These are phyloP conservation scores for Mesochorus sp. DNA, from an alignment of 2,888 invertebrate species.

Conservation along the genomic window DNA sequence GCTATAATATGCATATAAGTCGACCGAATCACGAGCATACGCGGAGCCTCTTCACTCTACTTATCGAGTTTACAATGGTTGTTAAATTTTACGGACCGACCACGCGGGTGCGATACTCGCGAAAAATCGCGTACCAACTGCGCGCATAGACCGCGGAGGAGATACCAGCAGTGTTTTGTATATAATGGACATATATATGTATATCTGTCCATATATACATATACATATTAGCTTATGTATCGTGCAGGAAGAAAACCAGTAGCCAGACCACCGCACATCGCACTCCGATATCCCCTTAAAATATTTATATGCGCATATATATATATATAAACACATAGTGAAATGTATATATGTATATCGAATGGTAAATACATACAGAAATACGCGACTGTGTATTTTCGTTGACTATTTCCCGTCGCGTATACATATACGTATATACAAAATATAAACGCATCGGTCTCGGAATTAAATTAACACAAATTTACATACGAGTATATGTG, in stretches of 20 bases:
- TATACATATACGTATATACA: no score
- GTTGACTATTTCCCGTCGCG: constrained; percentile 7
- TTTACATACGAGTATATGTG: constrained; percentile 55
- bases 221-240: no score
- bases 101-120: constrained; percentile 43
- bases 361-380: constrained; percentile 8
- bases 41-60: constrained; percentile 57
- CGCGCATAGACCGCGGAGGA: constrained; percentile 4
- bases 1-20: constrained; percentile 45
- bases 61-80: constrained; percentile 67
- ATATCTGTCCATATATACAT: not conserved
- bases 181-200: not conserved
- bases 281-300: constrained; percentile 27
- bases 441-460: constrained; percentile 54
- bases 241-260: constrained; percentile 48
- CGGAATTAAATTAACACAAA: constrained; percentile 61
- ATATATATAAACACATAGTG: not conserved
- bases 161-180: constrained; percentile 12
- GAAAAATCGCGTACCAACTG: constrained; percentile 37
- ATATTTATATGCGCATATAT: not conserved
- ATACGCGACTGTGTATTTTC: constrained; percentile 25
- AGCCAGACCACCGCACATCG: constrained; percentile 27
- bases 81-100: constrained; percentile 68
- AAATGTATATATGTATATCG: not conserved
- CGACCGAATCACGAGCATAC: constrained; percentile 44